Conservation (phyloP, 2,113 vertebrate species). For the Strix aluco region DNA sequence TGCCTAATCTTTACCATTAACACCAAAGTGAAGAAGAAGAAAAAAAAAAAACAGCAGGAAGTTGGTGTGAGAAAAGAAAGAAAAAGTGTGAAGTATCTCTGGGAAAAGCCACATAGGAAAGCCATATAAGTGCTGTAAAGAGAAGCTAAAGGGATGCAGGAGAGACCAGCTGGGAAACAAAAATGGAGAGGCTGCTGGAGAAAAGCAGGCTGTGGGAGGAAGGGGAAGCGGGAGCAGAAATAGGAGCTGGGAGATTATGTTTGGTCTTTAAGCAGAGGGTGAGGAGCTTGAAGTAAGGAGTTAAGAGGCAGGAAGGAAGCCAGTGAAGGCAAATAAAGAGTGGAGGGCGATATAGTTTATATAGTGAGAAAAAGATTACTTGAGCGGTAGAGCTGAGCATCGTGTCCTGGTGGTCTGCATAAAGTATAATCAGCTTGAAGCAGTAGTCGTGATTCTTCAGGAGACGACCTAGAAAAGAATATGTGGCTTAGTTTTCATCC, state of each 20-base stretch:
- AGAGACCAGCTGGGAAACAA: neutral
- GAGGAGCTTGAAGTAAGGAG: neutral
- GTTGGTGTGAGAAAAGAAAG: neutral
- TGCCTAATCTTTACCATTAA: neutral
- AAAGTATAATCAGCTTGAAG: neutral
- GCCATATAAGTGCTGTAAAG: neutral
- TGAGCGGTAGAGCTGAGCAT: neutral
- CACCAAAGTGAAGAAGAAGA: neutral
- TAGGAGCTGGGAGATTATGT: neutral
- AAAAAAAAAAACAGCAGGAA: neutral
- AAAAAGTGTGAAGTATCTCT: neutral
- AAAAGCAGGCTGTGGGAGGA: neutral
- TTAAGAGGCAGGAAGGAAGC: conserved; percentile 35
- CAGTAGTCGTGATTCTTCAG: neutral
- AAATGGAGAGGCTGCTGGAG: neutral
- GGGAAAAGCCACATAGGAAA: neutral
- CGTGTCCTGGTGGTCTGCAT: neutral
- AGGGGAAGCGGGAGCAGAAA: conserved; percentile 19
- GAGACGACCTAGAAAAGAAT: neutral
- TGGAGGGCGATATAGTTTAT: neutral
- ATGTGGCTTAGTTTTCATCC: conserved; percentile 6
- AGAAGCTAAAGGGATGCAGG: neutral
- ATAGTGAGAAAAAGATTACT: neutral
- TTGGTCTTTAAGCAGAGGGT: neutral
- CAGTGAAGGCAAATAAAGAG: neutral